phyloP scores from a whole-genome alignment of 1,140 invertebrate genomes.

The Drosophila tropicalis region DNA sequence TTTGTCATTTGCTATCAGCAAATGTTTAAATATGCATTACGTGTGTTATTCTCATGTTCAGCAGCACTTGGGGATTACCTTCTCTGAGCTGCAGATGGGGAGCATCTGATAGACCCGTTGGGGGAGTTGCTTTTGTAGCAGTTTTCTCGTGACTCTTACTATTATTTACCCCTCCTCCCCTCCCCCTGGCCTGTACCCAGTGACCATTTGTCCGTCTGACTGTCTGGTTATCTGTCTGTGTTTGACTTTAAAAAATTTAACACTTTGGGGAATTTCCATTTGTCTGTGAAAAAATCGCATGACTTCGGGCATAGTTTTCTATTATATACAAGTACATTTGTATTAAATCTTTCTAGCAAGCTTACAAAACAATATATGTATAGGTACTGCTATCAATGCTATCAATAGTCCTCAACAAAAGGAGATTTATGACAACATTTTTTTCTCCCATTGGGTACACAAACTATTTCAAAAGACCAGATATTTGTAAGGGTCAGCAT shows the following conservation, averaged over 20 bases:
- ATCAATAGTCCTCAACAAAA: not conserved
- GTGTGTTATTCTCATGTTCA: slow-evolving; percentile 79
- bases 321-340: not conserved
- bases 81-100: slow-evolving; percentile 35
- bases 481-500: too few species aligned
- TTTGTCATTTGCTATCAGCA: slow-evolving; percentile 82
- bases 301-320: not conserved
- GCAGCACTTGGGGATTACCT: slow-evolving; percentile 78
- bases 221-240: slow-evolving; percentile 20
- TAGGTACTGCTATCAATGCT: too few species aligned
- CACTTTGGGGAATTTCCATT: slow-evolving; percentile 51
- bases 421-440: not conserved
- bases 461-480: not conserved
- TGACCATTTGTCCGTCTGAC: slow-evolving; percentile 8
- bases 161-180: not conserved
- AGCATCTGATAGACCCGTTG: slow-evolving; percentile 35
- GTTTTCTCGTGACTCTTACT: not conserved
- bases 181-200: not conserved
- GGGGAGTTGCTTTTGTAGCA: slow-evolving; percentile 19
- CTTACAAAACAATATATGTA: too few species aligned
- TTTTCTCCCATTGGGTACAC: not conserved
- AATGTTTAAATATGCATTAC: slow-evolving; percentile 82
- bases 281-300: slow-evolving; percentile 19
- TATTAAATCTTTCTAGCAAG: not conserved
- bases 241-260: slow-evolving; percentile 64